Evolutionary conservation across 2,888 invertebrate genomes (phyloP), one percentile per base, ranked within the genome.

Genomic region (Stegophylla sp.): DNA sequence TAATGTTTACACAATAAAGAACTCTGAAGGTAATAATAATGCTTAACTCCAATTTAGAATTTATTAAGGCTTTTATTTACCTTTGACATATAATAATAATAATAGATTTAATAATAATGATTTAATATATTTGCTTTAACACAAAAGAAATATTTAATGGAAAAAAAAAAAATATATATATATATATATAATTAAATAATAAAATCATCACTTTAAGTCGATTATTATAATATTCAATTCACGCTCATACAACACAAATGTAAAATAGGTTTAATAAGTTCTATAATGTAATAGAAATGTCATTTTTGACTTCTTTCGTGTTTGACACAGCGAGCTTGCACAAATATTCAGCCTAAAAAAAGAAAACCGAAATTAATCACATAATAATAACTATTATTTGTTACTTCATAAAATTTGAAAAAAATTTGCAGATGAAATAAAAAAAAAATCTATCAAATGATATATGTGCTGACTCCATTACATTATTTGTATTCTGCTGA

Each of bases 321-420:
- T 61, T 61, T 61, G 45, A 77, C 3, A 17, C 43, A 69, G 7
- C 23, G 45, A 3, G 20, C 61, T 61, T 48, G 48, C 79, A 79
- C 9, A 79, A 45, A 34, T 5, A 12, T 45, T 79, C 79, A 61
- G 79, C 79, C 79, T 79, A 34, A 17, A 79, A 69, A 61, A 15
- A 77, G n/a, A 79, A 67, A 76, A 15, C 0, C 3, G n/a, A 3
- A 12, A 23, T n/a, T 23, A 67, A 45, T 67, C 5, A 41, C 34
- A 41, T 15, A 9, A 12, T 53, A 20, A 53, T 53, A n/a, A 51
- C 17, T 3, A 45, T 12, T 45, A n/a, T n/a, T n/a, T n/a, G n/a
- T n/a, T n/a, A n/a, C n/a, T n/a, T n/a, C n/a, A n/a, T n/a, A n/a
- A n/a, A n/a, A n/a, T n/a, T n/a, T n/a, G n/a, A n/a, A n/a, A n/a